phyloP scores from a whole-genome alignment of 2,888 invertebrate genomes.

The Drosophila ustulata region DNA sequence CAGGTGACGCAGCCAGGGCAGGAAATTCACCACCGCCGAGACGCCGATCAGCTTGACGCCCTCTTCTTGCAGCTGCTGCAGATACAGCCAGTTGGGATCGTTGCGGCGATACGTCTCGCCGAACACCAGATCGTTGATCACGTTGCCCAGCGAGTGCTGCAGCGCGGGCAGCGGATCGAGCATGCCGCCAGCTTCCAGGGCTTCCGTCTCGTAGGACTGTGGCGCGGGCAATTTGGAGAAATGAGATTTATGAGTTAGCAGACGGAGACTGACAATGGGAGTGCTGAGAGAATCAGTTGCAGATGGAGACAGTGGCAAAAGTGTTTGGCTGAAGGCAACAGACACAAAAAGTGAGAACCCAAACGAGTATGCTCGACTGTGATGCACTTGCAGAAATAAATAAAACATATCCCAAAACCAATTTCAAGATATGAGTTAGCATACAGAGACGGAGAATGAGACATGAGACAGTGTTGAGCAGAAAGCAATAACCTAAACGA shows the following conservation, averaged over 20 bases:
- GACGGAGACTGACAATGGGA: background rate
- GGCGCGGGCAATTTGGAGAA: background rate
- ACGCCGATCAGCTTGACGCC: conserved; percentile 93
- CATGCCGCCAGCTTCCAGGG: conserved; percentile 81
- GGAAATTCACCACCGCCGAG: conserved; percentile 93
- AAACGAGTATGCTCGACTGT: background rate
- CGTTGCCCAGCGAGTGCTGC: conserved; percentile 90
- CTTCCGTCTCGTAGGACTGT: conserved; percentile 61
- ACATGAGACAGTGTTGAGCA: too few species aligned
- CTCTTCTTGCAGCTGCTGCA: conserved; percentile 92
- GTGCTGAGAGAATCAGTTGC: background rate
- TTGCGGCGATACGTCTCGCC: conserved; percentile 89
- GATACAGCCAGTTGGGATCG: conserved; percentile 91
- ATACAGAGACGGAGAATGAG: too few species aligned
- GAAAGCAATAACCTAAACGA: too few species aligned
- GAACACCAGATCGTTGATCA: conserved; percentile 91
- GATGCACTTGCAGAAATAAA: background rate
- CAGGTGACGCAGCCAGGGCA: conserved; percentile 90
- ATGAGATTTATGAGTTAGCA: conserved; percentile 8
- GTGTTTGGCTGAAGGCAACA: too few species aligned
- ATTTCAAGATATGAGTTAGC: too few species aligned
- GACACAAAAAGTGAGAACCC: background rate
- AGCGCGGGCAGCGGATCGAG: conserved; percentile 81
- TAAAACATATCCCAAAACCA: too few species aligned
- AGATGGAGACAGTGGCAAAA: background rate